These are phyloP conservation scores for Oryzias curvinotus DNA, from an alignment of 2,113 vertebrate species.

Conservation along the genomic window DNA sequence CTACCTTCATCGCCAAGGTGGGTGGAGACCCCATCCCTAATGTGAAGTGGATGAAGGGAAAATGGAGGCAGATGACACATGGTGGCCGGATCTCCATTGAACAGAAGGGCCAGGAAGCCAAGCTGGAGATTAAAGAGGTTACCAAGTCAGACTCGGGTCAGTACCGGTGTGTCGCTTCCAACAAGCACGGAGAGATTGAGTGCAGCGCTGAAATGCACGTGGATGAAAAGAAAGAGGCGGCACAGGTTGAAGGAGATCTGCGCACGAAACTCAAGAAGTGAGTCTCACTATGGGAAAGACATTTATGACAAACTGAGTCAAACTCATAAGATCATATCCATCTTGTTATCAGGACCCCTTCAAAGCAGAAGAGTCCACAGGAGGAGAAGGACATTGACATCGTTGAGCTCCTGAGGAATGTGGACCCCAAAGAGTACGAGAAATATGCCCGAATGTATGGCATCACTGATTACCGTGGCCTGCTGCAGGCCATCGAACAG, in stretches of 20 bases:
- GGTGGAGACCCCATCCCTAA: conserved; percentile 96
- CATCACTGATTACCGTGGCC: conserved; percentile 96
- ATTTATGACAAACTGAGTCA: neutral
- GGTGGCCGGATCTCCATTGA: conserved; percentile 89
- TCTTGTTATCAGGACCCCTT: conserved; percentile 82
- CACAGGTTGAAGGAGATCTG: conserved; percentile 84
- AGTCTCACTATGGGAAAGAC: conserved; percentile 7
- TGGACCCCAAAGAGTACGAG: conserved; percentile 98
- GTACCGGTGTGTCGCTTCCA: conserved; percentile 90
- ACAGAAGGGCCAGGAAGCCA: conserved; percentile 89
- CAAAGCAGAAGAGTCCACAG: conserved; percentile 88
- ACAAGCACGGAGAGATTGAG: conserved; percentile 91
- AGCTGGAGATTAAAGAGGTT: conserved; percentile 87
- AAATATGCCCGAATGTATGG: conserved; percentile 99
- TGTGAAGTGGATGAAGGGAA: conserved; percentile 98
- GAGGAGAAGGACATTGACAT: conserved; percentile 94
- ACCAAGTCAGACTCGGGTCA: conserved; percentile 89
- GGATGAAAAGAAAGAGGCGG: conserved; percentile 84
- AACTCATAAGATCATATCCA: neutral
- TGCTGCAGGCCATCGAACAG: conserved; percentile 95
- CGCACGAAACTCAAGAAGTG: conserved; percentile 95
- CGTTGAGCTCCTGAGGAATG: conserved; percentile 95
- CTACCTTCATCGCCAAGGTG: conserved; percentile 96
- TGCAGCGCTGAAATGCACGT: conserved; percentile 84
- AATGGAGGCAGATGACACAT: conserved; percentile 96